Evolutionary conservation across 2,888 invertebrate genomes (phyloP).

Genomic region (Hoplodrina blanda): DNA sequence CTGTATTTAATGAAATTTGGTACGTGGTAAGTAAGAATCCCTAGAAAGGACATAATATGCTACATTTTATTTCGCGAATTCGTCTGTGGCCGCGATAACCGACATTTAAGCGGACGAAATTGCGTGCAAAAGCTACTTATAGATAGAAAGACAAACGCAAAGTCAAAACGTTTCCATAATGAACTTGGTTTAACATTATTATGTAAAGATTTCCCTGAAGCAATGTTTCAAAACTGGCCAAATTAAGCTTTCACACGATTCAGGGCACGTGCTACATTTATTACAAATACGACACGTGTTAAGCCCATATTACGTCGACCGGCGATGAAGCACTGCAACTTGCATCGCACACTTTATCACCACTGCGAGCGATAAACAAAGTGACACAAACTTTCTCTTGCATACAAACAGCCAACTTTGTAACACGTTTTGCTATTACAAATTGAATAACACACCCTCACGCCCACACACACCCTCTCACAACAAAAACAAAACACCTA

Average conservation of each 20-base stretch:
- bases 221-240: conserved; percentile 26
- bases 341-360: conserved; percentile 16
- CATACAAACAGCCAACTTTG: conserved; percentile 36
- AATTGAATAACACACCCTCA: conserved; percentile 35
- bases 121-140: too few species aligned
- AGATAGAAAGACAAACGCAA: too few species aligned
- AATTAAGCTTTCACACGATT: conserved; percentile 27
- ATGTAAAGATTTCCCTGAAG: background rate
- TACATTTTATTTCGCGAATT: too few species aligned
- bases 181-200: background rate
- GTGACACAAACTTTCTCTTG: conserved; percentile 27
- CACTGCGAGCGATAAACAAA: conserved; percentile 21
- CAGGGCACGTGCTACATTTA: conserved; percentile 21
- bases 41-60: too few species aligned
- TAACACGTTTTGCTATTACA: conserved; percentile 5
- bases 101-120: too few species aligned
- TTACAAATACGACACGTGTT: conserved; percentile 8
- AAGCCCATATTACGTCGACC: background rate
- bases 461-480: background rate
- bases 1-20: too few species aligned
- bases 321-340: conserved; percentile 12
- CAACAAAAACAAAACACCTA: background rate
- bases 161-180: too few species aligned
- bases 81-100: too few species aligned
- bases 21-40: too few species aligned